phyloP scores from a whole-genome alignment of 1,140 invertebrate species.

The Dermatophagoides farinae region DNA sequence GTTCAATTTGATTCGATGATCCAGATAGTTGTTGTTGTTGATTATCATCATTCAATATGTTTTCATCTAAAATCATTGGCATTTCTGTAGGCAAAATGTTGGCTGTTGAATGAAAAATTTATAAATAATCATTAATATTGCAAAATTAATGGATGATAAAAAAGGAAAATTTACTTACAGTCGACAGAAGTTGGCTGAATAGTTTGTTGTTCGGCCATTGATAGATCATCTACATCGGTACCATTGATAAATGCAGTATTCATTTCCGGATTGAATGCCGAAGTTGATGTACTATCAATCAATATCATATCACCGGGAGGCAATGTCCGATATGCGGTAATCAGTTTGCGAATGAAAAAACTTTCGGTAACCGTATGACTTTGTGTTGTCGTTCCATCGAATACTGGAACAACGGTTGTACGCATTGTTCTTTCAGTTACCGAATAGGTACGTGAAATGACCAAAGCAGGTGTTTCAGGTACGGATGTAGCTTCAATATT shows the following conservation, averaged over 20 bases:
- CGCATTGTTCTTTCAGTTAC: conserved; percentile 18
- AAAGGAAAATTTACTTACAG: not conserved
- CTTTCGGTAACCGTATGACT: conserved; percentile 22
- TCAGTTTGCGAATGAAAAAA: conserved; percentile 22
- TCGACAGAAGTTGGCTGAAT: conserved; percentile 2
- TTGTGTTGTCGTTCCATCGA: conserved; percentile 18
- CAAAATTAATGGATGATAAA: not conserved
- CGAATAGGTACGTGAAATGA: conserved; percentile 21
- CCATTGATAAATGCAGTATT: conserved; percentile 4
- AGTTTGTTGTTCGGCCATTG: conserved; percentile 1
- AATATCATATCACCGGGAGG: conserved; percentile 17
- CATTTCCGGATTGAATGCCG: not conserved
- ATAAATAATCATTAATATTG: not conserved
- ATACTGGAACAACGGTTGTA: conserved; percentile 21
- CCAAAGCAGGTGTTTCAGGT: conserved; percentile 15
- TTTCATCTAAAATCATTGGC: not conserved
- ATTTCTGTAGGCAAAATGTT: not conserved
- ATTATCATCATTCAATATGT: conserved; percentile 23
- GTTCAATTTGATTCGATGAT: not conserved
- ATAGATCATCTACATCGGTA: conserved; percentile 13
- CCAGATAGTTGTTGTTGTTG: conserved; percentile 31
- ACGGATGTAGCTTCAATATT: conserved; percentile 10
- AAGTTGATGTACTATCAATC: conserved; percentile 22
- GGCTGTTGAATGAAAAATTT: not conserved
- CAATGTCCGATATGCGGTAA: conserved; percentile 21